phyloP scores from a whole-genome alignment of 2,888 invertebrate genomes.

The Dilophus febrilis region DNA sequence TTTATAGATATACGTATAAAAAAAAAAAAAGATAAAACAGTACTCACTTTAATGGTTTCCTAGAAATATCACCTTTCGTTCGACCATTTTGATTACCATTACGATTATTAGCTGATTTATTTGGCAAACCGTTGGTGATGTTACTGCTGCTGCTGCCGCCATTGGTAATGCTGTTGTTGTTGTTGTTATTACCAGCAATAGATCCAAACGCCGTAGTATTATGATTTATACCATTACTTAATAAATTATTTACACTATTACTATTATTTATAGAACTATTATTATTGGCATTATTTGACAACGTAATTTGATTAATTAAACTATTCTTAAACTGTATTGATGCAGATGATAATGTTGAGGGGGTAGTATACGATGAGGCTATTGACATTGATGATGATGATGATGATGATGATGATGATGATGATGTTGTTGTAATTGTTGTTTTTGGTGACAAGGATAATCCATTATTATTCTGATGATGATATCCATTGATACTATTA shows the following conservation, averaged over 20 bases:
- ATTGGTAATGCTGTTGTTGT: too few species aligned
- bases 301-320: too few species aligned
- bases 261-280: conserved; percentile 3
- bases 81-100: conserved; percentile 16
- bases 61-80: conserved; percentile 49
- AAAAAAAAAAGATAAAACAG: too few species aligned
- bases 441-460: conserved; percentile 7
- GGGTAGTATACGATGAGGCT: conserved; percentile 9
- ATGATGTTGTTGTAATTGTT: conserved; percentile 7
- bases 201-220: conserved; percentile 5
- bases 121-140: too few species aligned
- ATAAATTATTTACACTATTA: conserved; percentile 3
- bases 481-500: conserved; percentile 5
- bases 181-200: conserved; percentile 7
- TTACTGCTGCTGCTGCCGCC: too few species aligned
- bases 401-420: not conserved
- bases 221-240: conserved; percentile 5
- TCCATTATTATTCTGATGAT: too few species aligned
- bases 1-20: too few species aligned
- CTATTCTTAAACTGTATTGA: conserved; percentile 1
- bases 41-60: conserved; percentile 53
- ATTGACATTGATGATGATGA: conserved; percentile 15
- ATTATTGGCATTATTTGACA: conserved; percentile 1
- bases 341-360: conserved; percentile 13
- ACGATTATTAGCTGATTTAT: conserved; percentile 6